Conservation (phyloP, 1,140 invertebrate genomes). For the Halictus rubicundus region DNA sequence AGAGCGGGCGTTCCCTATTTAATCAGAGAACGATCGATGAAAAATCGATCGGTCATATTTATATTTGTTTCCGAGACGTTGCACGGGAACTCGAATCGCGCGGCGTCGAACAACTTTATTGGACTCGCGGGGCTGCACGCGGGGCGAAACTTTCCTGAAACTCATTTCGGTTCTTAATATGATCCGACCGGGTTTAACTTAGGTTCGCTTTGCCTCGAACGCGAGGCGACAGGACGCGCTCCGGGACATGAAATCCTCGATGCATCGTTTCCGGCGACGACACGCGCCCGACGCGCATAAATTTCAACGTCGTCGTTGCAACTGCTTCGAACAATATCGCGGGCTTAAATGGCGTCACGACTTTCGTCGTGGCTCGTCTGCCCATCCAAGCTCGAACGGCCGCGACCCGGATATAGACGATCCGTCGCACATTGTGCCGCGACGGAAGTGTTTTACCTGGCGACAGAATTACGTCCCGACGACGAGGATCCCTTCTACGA, state of each 20-base stretch:
- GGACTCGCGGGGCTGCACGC: background rate
- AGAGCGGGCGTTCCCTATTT: background rate
- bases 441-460: too few species aligned
- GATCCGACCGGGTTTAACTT: constrained; percentile 1
- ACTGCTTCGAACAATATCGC: constrained; percentile 24
- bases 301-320: background rate
- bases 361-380: background rate
- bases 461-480: too few species aligned
- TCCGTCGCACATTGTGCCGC: too few species aligned
- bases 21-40: too few species aligned
- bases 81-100: background rate
- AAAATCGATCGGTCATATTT: background rate
- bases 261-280: background rate
- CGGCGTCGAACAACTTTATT: background rate
- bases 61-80: too few species aligned
- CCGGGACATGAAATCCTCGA: background rate
- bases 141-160: too few species aligned
- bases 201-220: background rate
- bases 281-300: background rate
- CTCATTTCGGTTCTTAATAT: background rate
- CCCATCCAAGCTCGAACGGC: too few species aligned
- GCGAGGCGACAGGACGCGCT: background rate
- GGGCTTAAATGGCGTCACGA: background rate
- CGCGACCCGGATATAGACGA: background rate
- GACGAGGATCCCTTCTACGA: too few species aligned